Conservation (phyloP, 2,888 invertebrate genomes). For the Emmelina monodactyla region DNA sequence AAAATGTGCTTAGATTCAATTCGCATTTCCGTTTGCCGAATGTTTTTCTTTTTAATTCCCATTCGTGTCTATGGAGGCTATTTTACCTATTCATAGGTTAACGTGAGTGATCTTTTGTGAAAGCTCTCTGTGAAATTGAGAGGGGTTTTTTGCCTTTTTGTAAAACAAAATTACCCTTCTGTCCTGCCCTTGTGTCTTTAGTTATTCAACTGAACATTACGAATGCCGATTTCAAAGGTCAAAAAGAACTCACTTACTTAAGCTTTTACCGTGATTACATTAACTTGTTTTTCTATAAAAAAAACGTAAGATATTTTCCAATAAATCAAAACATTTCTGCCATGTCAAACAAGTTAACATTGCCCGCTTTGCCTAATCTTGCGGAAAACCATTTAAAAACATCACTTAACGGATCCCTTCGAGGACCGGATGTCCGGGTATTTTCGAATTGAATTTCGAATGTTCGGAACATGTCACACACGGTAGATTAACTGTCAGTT, state of each 20-base stretch:
- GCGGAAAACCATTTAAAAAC: slow-evolving; percentile 41
- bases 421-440: slow-evolving; percentile 29
- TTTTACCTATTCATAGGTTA: slow-evolving; percentile 62
- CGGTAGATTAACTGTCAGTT: slow-evolving; percentile 45
- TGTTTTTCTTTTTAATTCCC: slow-evolving; percentile 56
- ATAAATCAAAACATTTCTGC: slow-evolving; percentile 7
- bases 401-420: slow-evolving; percentile 41
- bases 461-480: slow-evolving; percentile 36
- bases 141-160: slow-evolving; percentile 53
- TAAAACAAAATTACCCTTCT: slow-evolving; percentile 34
- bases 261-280: not conserved
- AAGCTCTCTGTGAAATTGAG: slow-evolving; percentile 60
- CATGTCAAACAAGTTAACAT: slow-evolving; percentile 19
- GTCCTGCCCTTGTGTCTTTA: slow-evolving; percentile 4
- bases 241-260: not conserved
- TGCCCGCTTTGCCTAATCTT: slow-evolving; percentile 30
- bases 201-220: not conserved
- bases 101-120: slow-evolving; percentile 62
- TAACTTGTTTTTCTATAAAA: no score
- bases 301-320: slow-evolving; percentile 5
- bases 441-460: slow-evolving; percentile 52
- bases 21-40: slow-evolving; percentile 50
- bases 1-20: slow-evolving; percentile 65
- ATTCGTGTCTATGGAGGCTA: slow-evolving; percentile 46
- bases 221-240: not conserved